Percentiles rank a stretch among this genome's conserved stretches.
These are phyloP conservation scores for Eurois occulta DNA, from an alignment of 2,888 invertebrate species.

Conservation along the genomic window DNA sequence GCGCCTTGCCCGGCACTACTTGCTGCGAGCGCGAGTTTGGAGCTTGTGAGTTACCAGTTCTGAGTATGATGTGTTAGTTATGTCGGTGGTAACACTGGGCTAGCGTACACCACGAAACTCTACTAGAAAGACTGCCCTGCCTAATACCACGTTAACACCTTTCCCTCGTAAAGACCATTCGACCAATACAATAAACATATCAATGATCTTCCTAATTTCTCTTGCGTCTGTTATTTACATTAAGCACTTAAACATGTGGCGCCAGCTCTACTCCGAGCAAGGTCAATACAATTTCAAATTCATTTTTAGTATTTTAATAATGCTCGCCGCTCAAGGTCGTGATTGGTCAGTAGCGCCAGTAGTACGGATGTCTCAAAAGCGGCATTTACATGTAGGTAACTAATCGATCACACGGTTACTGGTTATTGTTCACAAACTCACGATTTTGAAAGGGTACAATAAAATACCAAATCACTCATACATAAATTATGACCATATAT, in stretches of 20 bases:
- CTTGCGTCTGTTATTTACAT: background rate
- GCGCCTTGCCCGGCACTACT: background rate
- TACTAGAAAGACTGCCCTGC: background rate
- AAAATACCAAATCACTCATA: too few relatives aligned
- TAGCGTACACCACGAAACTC: background rate
- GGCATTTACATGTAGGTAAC: too few relatives aligned
- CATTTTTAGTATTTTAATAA: too few relatives aligned
- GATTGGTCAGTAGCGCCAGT: too few relatives aligned
- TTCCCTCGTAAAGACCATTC: background rate
- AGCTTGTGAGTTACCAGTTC: background rate
- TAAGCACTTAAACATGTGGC: background rate
- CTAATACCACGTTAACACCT: background rate
- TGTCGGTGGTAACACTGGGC: background rate
- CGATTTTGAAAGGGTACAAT: too few relatives aligned
- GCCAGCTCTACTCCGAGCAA: background rate
- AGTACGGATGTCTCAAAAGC: too few relatives aligned
- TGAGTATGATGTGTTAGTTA: background rate
- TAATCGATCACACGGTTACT: too few relatives aligned
- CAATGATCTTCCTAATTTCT: background rate
- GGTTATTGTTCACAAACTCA: too few relatives aligned
- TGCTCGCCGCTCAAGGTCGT: too few relatives aligned
- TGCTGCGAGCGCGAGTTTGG: background rate
- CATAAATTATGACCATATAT: too few relatives aligned
- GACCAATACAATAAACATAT: background rate
- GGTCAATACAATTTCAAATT: background rate